These are phyloP conservation scores for Paralichthys olivaceus DNA, from an alignment of 2,113 vertebrate species.

Conservation along the genomic window DNA sequence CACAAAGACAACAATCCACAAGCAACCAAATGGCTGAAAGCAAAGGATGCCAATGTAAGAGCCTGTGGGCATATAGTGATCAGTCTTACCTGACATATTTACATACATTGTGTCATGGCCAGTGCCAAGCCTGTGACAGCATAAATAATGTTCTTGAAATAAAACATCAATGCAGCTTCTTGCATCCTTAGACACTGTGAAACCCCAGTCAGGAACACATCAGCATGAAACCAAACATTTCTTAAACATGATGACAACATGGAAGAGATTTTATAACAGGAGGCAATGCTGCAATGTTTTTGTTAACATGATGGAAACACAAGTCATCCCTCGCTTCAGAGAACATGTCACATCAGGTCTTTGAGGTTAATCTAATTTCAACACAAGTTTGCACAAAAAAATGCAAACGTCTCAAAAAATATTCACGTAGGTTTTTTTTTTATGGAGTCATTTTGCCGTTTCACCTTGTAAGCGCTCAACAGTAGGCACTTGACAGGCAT, in stretches of 20 bases:
- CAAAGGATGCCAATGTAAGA: not conserved
- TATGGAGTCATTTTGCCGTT: not conserved
- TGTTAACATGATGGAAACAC: no score
- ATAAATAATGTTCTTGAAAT: conserved; percentile 1
- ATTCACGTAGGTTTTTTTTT: not conserved
- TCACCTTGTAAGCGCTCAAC: not conserved
- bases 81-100: conserved; percentile 39
- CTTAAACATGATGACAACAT: conserved; percentile 28
- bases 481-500: conserved; percentile 7
- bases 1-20: not conserved
- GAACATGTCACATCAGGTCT: not conserved
- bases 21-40: not conserved
- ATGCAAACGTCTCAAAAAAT: not conserved
- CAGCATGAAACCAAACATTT: conserved; percentile 11
- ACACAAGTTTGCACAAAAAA: not conserved
- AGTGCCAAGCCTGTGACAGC: conserved; percentile 18
- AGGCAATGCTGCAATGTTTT: no score
- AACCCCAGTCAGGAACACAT: conserved; percentile 25
- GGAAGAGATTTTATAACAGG: conserved; percentile 14
- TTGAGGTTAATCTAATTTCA: not conserved
- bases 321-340: not conserved
- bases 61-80: not conserved
- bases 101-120: conserved; percentile 10
- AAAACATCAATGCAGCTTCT: conserved; percentile 32
- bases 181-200: conserved; percentile 18